phyloP scores from a whole-genome alignment of 2,797 vertebrate genomes.

The Geotrypetes seraphini region DNA sequence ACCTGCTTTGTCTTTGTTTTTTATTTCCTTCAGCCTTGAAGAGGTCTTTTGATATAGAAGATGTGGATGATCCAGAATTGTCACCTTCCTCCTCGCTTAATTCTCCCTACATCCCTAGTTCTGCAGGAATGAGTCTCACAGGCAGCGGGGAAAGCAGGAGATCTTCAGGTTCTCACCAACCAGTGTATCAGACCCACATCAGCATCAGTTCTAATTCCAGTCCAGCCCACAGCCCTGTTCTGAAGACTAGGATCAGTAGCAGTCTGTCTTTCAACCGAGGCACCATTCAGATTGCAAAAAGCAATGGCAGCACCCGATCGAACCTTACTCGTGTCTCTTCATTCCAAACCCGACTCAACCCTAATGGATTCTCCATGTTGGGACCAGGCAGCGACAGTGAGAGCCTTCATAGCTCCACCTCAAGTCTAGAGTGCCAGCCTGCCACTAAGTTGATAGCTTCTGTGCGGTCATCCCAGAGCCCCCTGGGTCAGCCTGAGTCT shows the following conservation, averaged over 20 bases:
- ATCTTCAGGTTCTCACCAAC: conserved; percentile 14
- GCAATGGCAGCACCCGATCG: conserved; percentile 30
- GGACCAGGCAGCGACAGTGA: conserved; percentile 67
- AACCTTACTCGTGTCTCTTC: conserved; percentile 51
- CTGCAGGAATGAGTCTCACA: conserved; percentile 21
- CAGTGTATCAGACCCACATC: conserved; percentile 26
- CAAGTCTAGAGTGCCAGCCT: conserved; percentile 65
- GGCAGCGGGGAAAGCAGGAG: conserved; percentile 35
- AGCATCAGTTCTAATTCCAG: conserved; percentile 32
- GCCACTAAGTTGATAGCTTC: conserved; percentile 30
- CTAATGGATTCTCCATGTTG: conserved; percentile 44
- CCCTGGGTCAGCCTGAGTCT: background rate
- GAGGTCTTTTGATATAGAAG: conserved; percentile 75
- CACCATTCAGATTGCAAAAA: conserved; percentile 33
- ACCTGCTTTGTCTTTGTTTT: background rate
- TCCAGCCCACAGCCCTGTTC: conserved; percentile 35
- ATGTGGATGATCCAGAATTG: conserved; percentile 53
- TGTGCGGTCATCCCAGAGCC: conserved; percentile 9
- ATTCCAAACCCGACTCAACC: conserved; percentile 62
- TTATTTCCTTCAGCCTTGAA: conserved; percentile 61
- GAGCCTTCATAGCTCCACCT: conserved; percentile 75
- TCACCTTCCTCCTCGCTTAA: conserved; percentile 43
- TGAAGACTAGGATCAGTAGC: conserved; percentile 44
- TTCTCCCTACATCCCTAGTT: conserved; percentile 32
- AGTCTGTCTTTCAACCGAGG: conserved; percentile 65